These are phyloP conservation scores for Lytechinus variegatus DNA, from an alignment of 35 echinoderm and acorn worm species.

Conservation along the genomic window DNA sequence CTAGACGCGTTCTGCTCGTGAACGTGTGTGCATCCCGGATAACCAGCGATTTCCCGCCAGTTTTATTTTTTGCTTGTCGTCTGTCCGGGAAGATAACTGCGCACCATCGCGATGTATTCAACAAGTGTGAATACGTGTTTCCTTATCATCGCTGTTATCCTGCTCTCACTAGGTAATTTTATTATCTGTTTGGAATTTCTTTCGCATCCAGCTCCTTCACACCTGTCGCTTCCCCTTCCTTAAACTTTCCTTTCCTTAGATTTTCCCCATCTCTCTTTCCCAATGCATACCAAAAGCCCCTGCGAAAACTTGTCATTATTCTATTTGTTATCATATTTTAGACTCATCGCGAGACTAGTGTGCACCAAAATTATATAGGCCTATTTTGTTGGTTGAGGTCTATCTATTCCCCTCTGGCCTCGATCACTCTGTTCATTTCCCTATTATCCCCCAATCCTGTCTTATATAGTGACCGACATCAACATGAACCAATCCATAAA, in stretches of 20 bases:
- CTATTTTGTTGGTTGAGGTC: no score
- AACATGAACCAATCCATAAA: no score
- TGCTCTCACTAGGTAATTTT: background rate
- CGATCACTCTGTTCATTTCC: no score
- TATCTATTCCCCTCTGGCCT: no score
- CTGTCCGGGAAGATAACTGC: background rate
- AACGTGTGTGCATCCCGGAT: background rate
- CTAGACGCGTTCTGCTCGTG: background rate
- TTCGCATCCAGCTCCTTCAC: background rate
- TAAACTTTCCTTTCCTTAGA: background rate
- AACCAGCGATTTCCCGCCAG: background rate
- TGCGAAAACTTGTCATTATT: no score
- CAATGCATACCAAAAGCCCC: no score
- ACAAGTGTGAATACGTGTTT: background rate
- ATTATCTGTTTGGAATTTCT: background rate
- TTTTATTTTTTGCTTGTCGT: background rate
- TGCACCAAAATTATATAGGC: no score
- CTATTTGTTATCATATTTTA: no score
- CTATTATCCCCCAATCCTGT: no score
- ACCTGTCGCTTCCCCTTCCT: background rate
- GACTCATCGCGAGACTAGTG: no score
- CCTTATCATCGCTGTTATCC: background rate
- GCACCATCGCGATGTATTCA: background rate
- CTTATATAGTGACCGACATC: no score
- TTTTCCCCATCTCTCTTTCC: no score